Percentiles rank a stretch among this genome's conserved stretches.
phyloP scores from a whole-genome alignment of 2,797 vertebrate species.

The Falco biarmicus region DNA sequence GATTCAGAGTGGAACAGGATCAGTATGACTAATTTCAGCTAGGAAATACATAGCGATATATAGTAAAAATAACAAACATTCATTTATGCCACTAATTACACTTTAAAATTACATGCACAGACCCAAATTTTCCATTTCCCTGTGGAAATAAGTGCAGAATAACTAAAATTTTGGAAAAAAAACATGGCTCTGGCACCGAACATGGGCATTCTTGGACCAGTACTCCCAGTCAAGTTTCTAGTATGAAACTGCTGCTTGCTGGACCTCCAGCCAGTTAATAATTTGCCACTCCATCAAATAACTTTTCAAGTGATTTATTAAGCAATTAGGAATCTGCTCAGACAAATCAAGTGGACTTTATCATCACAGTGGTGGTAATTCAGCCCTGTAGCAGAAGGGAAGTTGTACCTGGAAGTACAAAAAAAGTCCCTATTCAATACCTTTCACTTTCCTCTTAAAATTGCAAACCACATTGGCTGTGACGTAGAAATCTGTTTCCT shows the following conservation, averaged over 20 bases:
- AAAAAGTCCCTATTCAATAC: background rate
- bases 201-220: background rate
- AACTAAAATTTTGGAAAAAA: background rate
- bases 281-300: conserved; percentile 33
- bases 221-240: background rate
- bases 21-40: background rate
- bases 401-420: background rate
- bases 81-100: background rate
- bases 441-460: background rate
- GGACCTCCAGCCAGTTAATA: conserved; percentile 19
- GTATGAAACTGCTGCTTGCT: conserved; percentile 5
- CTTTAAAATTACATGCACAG: background rate
- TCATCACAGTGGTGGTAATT: background rate
- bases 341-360: conserved; percentile 28
- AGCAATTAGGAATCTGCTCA: conserved; percentile 6
- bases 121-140: background rate
- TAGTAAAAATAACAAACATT: background rate
- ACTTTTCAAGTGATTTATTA: background rate
- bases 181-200: background rate
- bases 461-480: background rate
- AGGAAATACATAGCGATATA: background rate
- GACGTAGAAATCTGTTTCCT: background rate
- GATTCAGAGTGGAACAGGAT: background rate
- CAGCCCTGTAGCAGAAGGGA: background rate
- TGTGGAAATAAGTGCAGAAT: background rate